These are phyloP conservation scores for Epinotia nisella DNA, from an alignment of 2,888 invertebrate genomes.

Conservation along the genomic window DNA sequence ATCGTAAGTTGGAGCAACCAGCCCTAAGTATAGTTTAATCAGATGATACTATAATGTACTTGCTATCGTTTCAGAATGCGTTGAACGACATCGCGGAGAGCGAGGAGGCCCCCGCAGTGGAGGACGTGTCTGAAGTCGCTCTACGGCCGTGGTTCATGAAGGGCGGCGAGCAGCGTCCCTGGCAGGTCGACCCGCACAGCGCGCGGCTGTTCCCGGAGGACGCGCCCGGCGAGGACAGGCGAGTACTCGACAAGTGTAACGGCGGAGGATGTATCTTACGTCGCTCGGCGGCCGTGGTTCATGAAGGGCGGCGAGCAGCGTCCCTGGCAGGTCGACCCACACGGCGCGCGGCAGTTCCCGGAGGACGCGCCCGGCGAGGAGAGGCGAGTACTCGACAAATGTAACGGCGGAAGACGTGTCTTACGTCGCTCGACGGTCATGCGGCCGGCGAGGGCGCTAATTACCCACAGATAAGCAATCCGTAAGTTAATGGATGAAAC, in stretches of 20 bases:
- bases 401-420: too few relatives aligned
- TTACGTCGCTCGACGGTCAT: constrained; percentile 74
- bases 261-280: not conserved
- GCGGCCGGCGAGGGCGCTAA: constrained; percentile 67
- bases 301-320: not conserved
- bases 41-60: not conserved
- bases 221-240: constrained; percentile 1
- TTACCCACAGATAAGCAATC: too few relatives aligned
- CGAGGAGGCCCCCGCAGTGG: constrained; percentile 53
- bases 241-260: constrained; percentile 1
- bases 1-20: too few relatives aligned
- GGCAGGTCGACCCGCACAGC: not conserved
- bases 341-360: not conserved
- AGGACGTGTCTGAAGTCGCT: constrained; percentile 58
- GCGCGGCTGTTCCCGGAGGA: constrained; percentile 1
- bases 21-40: too few relatives aligned
- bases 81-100: constrained; percentile 64
- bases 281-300: not conserved
- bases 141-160: constrained; percentile 90
- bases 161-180: constrained; percentile 53
- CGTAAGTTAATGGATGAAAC: too few relatives aligned
- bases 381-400: too few relatives aligned
- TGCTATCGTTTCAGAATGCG: constrained; percentile 56
- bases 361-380: not conserved
- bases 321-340: too few relatives aligned